Evolutionary conservation across 2,113 vertebrate species (phyloP).

Genomic region (Andinoacara biseriatus): DNA sequence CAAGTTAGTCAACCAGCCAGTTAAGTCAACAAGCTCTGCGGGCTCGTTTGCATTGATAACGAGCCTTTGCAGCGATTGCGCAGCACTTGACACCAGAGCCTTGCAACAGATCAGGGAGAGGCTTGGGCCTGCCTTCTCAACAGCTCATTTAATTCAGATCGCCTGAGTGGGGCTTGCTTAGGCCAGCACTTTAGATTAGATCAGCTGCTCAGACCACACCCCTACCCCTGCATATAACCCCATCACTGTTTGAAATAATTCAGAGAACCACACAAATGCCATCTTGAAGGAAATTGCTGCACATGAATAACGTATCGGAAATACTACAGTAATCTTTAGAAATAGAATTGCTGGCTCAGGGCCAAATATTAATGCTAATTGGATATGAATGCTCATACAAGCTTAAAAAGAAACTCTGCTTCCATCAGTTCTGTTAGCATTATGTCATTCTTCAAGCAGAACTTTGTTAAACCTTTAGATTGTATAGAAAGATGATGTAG

Average conservation of each 20-base stretch:
- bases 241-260: constrained; percentile 8
- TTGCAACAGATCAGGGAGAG: constrained; percentile 43
- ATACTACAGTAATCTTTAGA: neutral
- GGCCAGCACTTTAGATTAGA: neutral
- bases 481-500: neutral
- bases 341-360: constrained; percentile 4
- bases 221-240: neutral
- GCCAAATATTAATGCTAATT: constrained; percentile 1
- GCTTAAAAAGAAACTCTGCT: neutral
- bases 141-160: neutral
- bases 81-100: constrained; percentile 16
- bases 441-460: neutral
- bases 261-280: constrained; percentile 4
- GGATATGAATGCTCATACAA: constrained; percentile 4
- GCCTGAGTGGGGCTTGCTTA: constrained; percentile 12
- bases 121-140: constrained; percentile 16
- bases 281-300: constrained; percentile 1
- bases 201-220: constrained; percentile 3
- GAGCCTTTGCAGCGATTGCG: constrained; percentile 21
- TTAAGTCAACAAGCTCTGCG: constrained; percentile 30
- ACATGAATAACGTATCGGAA: constrained; percentile 18
- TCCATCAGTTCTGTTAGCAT: neutral
- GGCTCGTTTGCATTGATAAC: constrained; percentile 55
- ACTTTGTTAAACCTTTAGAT: neutral
- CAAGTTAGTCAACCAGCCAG: neutral